Evolutionary conservation across 1,140 invertebrate genomes (phyloP).

Genomic region (Drosophila melanica): DNA sequence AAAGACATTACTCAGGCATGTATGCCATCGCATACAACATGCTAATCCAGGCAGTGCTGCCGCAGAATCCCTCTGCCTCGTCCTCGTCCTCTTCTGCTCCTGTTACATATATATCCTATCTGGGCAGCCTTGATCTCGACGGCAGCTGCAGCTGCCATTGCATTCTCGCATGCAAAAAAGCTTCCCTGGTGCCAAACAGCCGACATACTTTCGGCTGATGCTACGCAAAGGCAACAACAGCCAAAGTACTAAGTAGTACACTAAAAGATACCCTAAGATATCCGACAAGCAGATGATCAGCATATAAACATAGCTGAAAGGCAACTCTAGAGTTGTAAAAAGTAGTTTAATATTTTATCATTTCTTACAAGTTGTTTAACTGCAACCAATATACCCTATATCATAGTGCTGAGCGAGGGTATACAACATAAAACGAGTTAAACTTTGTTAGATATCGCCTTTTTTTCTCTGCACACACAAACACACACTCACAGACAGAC

Average conservation of each 20-base stretch:
- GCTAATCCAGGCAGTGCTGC: constrained; percentile 57
- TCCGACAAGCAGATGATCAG: not conserved
- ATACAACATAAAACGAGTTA: constrained; percentile 69
- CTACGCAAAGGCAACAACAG: not conserved
- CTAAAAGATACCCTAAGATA: constrained; percentile 3
- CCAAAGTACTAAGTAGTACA: not conserved
- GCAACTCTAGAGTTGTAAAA: not conserved
- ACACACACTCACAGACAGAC: constrained; percentile 11
- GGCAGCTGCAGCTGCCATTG: constrained; percentile 68
- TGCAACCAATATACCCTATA: constrained; percentile 6
- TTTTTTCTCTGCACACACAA: constrained; percentile 37
- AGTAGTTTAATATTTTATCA: not conserved
- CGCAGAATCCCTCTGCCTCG: constrained; percentile 6
- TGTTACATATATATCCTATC: constrained; percentile 18
- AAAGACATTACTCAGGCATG: constrained; percentile 76
- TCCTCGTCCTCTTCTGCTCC: not conserved
- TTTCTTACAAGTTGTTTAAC: not conserved
- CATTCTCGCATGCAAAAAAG: constrained; percentile 68
- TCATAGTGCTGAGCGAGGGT: not conserved
- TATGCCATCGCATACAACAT: constrained; percentile 34
- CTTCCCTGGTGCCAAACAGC: constrained; percentile 63
- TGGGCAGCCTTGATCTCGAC: constrained; percentile 41
- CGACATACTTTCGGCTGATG: constrained; percentile 56
- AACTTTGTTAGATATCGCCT: constrained; percentile 77
- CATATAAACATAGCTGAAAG: no score